Evolutionary conservation across 2,797 vertebrate genomes (phyloP), one percentile per base, ranked within the genome.

Genomic region (Enteromius fasciolatus): DNA sequence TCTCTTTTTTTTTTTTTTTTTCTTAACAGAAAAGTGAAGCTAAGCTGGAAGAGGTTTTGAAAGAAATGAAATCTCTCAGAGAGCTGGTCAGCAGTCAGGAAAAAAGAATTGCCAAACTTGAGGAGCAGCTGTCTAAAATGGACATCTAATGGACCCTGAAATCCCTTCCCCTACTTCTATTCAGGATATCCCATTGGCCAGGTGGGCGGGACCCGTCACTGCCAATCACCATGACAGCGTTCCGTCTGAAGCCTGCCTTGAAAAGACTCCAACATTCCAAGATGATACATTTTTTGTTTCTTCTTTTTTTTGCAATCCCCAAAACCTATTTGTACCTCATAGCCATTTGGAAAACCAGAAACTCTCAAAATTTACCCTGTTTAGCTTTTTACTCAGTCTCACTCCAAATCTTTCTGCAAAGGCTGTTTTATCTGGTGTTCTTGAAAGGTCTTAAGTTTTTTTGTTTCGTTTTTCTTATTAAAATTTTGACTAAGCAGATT

Each of bases 41-140:
- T 91, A 98, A 98, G 93, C 89, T 99, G 95, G 97, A 98, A 23
- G 97, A 99, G 93, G 96, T 99, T 89, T 93, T 99, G 93, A 97
- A 96, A 93, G 98, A 99, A 95, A 94, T 99, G 89, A 96, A 95
- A 91, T 96, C 95, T 82, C 98, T 99, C 90, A 97, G 96, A 93
- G 98, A 98, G 90, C 96, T 96, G 81, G 95, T 99, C 92, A 94
- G 94, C 95, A 95, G 90, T 94, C 98, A 99, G 92, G 97, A 97
- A 14, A 97, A 97, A 91, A 94, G 98, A 90, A 98, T 99, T 93
- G 91, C 96, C 95, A 95, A 96, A 94, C 94, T 99, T 91, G 98
- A 99, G 93, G 96, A 98, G 92, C 96, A 98, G 94, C 93, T 99
- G 94, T 96, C 96, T 82, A 97, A 97, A 94, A 94, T 97, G 8